phyloP scores from a whole-genome alignment of 2,888 invertebrate genomes.

The Dione juno region DNA sequence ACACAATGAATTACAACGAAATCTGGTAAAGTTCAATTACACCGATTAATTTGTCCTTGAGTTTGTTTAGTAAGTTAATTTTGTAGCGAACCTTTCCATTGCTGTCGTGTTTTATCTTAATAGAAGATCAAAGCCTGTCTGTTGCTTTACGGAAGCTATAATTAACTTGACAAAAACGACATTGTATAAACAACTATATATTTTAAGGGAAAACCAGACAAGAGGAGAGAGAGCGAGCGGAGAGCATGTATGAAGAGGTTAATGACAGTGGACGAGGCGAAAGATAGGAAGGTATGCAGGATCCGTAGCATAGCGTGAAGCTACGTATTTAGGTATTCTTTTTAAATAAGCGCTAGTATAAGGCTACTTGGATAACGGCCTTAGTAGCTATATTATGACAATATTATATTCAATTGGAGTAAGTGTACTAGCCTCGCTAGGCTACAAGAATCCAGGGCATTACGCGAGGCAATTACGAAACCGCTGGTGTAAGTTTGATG shows the following conservation, averaged over 20 bases:
- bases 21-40: not conserved
- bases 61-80: not conserved
- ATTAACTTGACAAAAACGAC: not conserved
- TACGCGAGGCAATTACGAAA: not conserved
- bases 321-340: too few relatives aligned
- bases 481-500: not conserved
- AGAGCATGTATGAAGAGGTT: too few relatives aligned
- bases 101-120: not conserved
- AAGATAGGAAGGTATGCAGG: too few relatives aligned
- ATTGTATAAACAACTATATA: not conserved
- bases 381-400: too few relatives aligned
- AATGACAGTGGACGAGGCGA: too few relatives aligned
- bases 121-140: conserved; percentile 1
- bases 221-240: too few relatives aligned
- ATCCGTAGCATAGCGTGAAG: too few relatives aligned
- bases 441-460: not conserved
- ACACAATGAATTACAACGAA: not conserved
- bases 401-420: too few relatives aligned
- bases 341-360: too few relatives aligned
- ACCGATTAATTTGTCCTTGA: conserved; percentile 7
- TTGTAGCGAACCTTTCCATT: not conserved
- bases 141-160: conserved; percentile 5
- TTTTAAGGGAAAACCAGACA: not conserved
- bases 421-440: not conserved
- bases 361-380: too few relatives aligned